Evolutionary conservation across 2,888 invertebrate species (phyloP), one percentile per base, ranked within the genome.

Genomic region (Thymelicus acteon): DNA sequence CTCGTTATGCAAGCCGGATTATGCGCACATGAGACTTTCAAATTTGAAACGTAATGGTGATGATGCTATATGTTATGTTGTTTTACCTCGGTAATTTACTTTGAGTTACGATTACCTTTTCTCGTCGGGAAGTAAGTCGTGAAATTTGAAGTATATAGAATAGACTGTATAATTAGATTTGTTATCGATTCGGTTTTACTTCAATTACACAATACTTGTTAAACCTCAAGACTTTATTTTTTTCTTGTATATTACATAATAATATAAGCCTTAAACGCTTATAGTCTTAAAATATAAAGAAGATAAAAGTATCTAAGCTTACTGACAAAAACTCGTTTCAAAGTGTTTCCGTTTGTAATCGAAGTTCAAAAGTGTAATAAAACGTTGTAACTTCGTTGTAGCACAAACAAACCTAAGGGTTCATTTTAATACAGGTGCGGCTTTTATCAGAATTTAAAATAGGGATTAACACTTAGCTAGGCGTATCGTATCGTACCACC

Each of bases 401-500:
- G 8, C 60, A 13, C 10, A 64, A 64, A 64, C 54, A 65, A 65
- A 66, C 60, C 64, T 49, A 63, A 73, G 75, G 72, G 67, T 72
- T 47, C 76, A 75, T 82, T 84, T 83, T 87, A 83, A 82, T 79
- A 83, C 86, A 91, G 90, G 91, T 91, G 81, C 78, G 82, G 85
- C 85, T 85, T 89, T 90, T 90, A 91, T 90, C 89, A 89, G 87
- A 89, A 91, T 92, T 94, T 92, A 92, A 92, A 93, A 89, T 83
- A 82, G 87, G 91, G 91, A 91, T 93, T 94, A 94, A 85, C 91
- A 88, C 90, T 84, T 80, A 81, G 85, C 86, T 84, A 82, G 87
- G 84, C 83, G 80, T 75, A 75, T 78, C 87, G 87, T 90, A 90
- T 89, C 90, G 85, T 84, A 73, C 79, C 84, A 80, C 85, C 82